Conservation (phyloP, 2,888 invertebrate species). For the Hypomecis atomaria region DNA sequence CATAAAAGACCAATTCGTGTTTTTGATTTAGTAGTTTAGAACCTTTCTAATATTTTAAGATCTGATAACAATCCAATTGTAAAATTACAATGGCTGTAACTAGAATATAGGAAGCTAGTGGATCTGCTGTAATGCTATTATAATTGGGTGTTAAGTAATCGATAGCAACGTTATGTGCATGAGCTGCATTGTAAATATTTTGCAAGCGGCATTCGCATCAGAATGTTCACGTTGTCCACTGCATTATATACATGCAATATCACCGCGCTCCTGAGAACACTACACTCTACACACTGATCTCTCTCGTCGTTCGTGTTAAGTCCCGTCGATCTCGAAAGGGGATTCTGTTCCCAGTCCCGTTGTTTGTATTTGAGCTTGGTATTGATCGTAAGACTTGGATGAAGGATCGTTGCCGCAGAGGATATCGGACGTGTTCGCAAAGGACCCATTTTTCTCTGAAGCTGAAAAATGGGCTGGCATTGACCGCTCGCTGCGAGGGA, state of each 20-base stretch:
- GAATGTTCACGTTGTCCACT: constrained; percentile 56
- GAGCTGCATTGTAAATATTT: constrained; percentile 78
- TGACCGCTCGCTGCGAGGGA: constrained; percentile 85
- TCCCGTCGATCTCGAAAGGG: constrained; percentile 40
- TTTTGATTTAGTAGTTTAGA: constrained; percentile 83
- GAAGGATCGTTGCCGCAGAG: constrained; percentile 75
- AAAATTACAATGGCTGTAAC: constrained; percentile 7
- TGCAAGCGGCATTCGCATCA: constrained; percentile 62
- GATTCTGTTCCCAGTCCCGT: constrained; percentile 44
- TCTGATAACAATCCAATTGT: constrained; percentile 13
- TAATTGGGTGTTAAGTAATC: constrained; percentile 13
- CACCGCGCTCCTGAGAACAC: constrained; percentile 64
- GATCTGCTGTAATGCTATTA: constrained; percentile 27
- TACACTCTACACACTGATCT: constrained; percentile 64
- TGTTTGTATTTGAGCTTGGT: constrained; percentile 55
- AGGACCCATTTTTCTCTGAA: constrained; percentile 81
- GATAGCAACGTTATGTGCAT: constrained; percentile 58
- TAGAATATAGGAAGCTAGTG: constrained; percentile 9
- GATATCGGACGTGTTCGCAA: constrained; percentile 79
- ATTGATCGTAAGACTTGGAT: constrained; percentile 79
- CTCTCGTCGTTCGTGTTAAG: constrained; percentile 20
- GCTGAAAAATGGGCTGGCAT: constrained; percentile 82
- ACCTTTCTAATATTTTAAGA: constrained; percentile 63
- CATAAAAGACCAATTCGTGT: constrained; percentile 80
- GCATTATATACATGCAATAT: constrained; percentile 45